These are phyloP conservation scores for Tenualosa thibaudeaui DNA, from an alignment of 2,797 vertebrate species.

Conservation along the genomic window DNA sequence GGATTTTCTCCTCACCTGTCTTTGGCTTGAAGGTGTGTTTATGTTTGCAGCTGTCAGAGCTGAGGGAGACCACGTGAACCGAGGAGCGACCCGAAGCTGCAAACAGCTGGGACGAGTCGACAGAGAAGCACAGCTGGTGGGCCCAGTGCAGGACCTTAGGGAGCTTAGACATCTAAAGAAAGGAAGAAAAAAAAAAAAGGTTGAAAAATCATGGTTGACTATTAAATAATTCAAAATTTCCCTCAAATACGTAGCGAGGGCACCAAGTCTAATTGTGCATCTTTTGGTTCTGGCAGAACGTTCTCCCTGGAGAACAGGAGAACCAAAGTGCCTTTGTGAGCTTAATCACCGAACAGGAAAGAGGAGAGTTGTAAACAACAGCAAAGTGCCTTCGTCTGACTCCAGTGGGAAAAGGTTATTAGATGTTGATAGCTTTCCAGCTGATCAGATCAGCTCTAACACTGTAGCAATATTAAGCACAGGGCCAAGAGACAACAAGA, in stretches of 20 bases:
- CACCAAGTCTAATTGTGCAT: not conserved
- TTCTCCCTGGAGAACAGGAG: not conserved
- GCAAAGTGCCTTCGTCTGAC: not conserved
- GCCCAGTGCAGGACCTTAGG: constrained; percentile 76
- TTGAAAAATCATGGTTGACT: not conserved
- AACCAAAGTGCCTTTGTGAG: not conserved
- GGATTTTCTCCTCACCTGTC: constrained; percentile 70
- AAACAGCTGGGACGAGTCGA: constrained; percentile 82
- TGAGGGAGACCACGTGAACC: constrained; percentile 76
- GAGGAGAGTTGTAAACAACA: not conserved
- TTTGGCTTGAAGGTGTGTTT: constrained; percentile 76
- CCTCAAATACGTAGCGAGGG: not conserved
- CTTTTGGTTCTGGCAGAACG: not conserved
- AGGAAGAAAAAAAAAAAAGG: not conserved
- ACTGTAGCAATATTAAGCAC: not conserved
- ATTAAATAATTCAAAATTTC: not conserved
- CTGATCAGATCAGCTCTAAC: not conserved
- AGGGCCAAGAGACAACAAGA: not conserved
- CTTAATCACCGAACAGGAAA: not conserved
- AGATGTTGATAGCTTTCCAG: not conserved
- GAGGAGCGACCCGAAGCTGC: constrained; percentile 75
- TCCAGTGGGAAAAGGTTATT: not conserved
- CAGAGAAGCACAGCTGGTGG: constrained; percentile 86
- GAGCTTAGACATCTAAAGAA: constrained; percentile 72
- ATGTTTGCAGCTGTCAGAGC: constrained; percentile 72